A percentile compares a stretch with the other conserved stretches of the same genome.
phyloP scores from a whole-genome alignment of 2,113 vertebrate species.

The Abramis brama region DNA sequence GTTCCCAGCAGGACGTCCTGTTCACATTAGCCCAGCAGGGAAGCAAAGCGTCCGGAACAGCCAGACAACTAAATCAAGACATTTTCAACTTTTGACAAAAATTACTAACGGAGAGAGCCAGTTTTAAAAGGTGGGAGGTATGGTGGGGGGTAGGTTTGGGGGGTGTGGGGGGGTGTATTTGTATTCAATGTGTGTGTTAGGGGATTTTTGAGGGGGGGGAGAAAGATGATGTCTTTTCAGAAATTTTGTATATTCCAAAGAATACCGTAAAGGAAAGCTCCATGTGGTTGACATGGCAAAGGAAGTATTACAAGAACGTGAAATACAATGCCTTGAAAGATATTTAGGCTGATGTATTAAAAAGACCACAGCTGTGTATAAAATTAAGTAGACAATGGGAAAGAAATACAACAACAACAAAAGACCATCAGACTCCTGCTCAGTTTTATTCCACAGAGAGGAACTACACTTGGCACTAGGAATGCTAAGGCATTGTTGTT shows the following conservation, averaged over 20 bases:
- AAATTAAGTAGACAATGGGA: constrained; percentile 15
- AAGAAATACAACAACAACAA: constrained; percentile 8
- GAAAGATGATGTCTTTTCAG: constrained; percentile 62
- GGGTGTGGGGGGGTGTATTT: constrained; percentile 35
- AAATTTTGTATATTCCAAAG: constrained; percentile 67
- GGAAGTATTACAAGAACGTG: constrained; percentile 61
- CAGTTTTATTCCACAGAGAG: neutral
- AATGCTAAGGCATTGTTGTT: neutral
- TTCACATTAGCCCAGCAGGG: constrained; percentile 99
- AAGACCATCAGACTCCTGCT: neutral
- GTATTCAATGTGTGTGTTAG: constrained; percentile 45
- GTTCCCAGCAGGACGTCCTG: constrained; percentile 96
- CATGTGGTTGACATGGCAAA: constrained; percentile 63
- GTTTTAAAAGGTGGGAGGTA: constrained; percentile 75
- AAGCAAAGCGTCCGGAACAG: constrained; percentile 93
- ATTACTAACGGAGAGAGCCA: constrained; percentile 88
- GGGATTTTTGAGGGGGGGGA: constrained; percentile 28
- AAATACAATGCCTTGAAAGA: constrained; percentile 53
- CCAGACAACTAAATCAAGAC: constrained; percentile 99
- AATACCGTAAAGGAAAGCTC: constrained; percentile 63
- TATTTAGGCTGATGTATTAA: constrained; percentile 42
- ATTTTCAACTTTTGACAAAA: constrained; percentile 99
- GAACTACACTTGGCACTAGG: neutral
- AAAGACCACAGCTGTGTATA: constrained; percentile 27
- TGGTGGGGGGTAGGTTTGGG: neutral